Base-by-base conservation (phyloP, 2,888 invertebrate genomes). In the Noctua comes region DNA sequence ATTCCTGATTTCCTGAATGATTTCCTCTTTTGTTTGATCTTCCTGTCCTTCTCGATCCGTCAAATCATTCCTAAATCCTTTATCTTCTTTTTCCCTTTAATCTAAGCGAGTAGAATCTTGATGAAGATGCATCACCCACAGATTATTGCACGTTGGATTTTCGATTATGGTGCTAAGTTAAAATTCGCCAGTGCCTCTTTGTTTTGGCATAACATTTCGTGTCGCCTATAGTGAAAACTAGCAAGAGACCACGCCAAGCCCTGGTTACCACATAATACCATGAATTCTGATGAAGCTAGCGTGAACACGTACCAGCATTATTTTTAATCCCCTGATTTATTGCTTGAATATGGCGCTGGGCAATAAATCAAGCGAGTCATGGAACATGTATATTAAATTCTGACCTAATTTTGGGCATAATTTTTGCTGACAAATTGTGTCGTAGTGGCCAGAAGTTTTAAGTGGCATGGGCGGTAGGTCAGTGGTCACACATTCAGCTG, bases 321-420 rank as follows among this genome's bases (percentile, higher is more conserved):
- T 79, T 86, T 86, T 84, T 81, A 86, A 86, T 82, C 59, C 82
- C 16, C 46, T 84, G 77, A 86, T 86, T 86, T 86, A 86, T 86
- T 27, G 64, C 31, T 65, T 36, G 59, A 84, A 79, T 82, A 82
- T 86, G 86, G 81, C 73, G 68, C 51, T 76, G 48, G 1, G 66
- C 21, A 43, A 82, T 86, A 84, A 84, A 86, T 86, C 86, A 82
- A 48, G 24, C 27, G 6, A 68, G 62, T 62, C 73, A 75, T 79
- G 78, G 68, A 71, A 73, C 73, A 70, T 78, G 79, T 83, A 75
- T 77, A 86, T 85, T 86, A 86, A 86, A 84, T 84, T 77, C 54
- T 84, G 86, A 86, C 77, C 80, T 84, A 80, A 86, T 82, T 86
- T 68, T 64, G 36, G 21, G 31, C 62, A 48, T 65, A 59, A 62